Evolutionary conservation across 2,797 vertebrate genomes (phyloP).

Genomic region (Paedocypris micromegethes): DNA sequence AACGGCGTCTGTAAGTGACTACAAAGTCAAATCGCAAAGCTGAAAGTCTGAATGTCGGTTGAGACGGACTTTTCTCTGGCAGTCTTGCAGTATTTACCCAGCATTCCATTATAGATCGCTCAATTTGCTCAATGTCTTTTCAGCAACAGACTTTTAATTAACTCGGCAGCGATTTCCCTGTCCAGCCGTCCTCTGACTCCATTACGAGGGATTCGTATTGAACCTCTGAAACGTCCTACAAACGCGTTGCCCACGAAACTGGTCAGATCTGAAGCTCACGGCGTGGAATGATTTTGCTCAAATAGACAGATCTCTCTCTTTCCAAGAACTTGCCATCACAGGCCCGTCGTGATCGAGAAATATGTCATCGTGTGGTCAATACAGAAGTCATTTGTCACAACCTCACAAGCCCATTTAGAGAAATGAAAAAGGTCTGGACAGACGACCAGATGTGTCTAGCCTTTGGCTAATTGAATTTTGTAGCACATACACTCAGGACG

Average conservation of each 20-base stretch:
- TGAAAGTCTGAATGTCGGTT: neutral
- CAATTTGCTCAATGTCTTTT: constrained; percentile 40
- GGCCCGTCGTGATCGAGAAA: constrained; percentile 82
- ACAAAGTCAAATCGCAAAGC: neutral
- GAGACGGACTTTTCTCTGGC: constrained; percentile 1
- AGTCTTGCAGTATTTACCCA: constrained; percentile 42
- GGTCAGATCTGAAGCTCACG: constrained; percentile 51
- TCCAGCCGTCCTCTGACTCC: constrained; percentile 55
- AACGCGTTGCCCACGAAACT: constrained; percentile 60
- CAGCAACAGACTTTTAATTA: constrained; percentile 64
- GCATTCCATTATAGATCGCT: constrained; percentile 56
- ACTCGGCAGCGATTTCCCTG: constrained; percentile 54
- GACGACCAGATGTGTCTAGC: constrained; percentile 74
- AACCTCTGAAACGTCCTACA: constrained; percentile 63
- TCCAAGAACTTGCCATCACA: constrained; percentile 68
- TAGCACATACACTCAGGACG: constrained; percentile 67
- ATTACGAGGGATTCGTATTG: constrained; percentile 74
- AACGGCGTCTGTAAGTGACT: neutral
- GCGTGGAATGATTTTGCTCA: constrained; percentile 86
- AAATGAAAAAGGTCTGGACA: constrained; percentile 82
- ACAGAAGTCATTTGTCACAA: constrained; percentile 78
- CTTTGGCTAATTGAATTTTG: constrained; percentile 82
- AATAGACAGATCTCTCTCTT: constrained; percentile 89
- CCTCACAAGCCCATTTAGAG: constrained; percentile 77
- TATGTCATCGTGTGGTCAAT: constrained; percentile 81